Percentiles rank a stretch among this genome's conserved stretches.
phyloP scores from a whole-genome alignment of 2,888 invertebrate species.

The Cancer borealis region DNA sequence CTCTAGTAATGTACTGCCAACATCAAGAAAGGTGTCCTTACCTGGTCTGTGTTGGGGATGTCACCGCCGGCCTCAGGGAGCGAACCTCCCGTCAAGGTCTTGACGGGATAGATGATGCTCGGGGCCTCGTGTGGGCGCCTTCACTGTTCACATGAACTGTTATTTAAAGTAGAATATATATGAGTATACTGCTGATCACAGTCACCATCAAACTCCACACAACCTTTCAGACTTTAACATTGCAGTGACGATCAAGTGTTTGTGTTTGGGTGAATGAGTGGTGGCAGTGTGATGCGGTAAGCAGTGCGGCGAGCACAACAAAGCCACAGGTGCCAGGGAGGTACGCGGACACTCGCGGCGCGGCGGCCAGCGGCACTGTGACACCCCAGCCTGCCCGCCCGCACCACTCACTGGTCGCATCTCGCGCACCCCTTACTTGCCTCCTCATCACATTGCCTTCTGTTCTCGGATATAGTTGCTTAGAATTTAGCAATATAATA shows the following conservation, averaged over 20 bases:
- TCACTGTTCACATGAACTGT: not conserved
- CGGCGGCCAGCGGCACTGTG: constrained; percentile 43
- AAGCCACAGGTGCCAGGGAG: constrained; percentile 16
- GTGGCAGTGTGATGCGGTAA: not conserved
- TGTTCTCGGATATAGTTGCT: not conserved
- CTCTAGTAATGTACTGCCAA: not conserved
- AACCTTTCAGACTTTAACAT: not conserved
- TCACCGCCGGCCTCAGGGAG: not conserved
- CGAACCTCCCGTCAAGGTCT: not conserved
- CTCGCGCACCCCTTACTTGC: not conserved
- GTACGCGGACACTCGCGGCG: constrained; percentile 12
- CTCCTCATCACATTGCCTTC: not conserved
- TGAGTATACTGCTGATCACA: not conserved
- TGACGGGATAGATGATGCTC: not conserved
- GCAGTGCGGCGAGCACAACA: constrained; percentile 32
- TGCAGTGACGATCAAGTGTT: not conserved
- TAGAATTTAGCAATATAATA: not conserved
- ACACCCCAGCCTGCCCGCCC: not conserved
- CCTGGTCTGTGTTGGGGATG: not conserved
- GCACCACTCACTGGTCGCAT: constrained; percentile 9
- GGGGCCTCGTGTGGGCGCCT: constrained; percentile 28
- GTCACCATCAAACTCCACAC: not conserved
- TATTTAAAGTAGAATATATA: not conserved
- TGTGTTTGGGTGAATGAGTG: not conserved
- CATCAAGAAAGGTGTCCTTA: not conserved